Percentiles rank a stretch among this genome's conserved stretches.
Evolutionary conservation across 2,797 vertebrate genomes (phyloP).

Genomic region (Rachycentron canadum): DNA sequence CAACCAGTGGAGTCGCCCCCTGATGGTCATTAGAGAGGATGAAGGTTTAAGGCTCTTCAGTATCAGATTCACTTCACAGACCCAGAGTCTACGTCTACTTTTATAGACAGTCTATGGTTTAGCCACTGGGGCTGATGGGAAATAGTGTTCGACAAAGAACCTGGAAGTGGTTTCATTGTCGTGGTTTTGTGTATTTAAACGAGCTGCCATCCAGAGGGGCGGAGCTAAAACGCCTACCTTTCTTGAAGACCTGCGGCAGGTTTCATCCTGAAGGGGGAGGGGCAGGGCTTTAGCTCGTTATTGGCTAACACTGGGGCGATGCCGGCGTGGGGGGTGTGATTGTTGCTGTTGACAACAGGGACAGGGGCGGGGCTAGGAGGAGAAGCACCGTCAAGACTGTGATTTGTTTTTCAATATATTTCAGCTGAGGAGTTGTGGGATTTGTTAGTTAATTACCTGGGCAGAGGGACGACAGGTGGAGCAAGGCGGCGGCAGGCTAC

Average conservation of each 20-base stretch:
- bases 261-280: constrained; percentile 98
- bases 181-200: no score
- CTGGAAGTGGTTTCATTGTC: no score
- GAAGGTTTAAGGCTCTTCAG: no score
- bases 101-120: no score
- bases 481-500: constrained; percentile 51
- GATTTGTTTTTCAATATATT: neutral
- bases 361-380: constrained; percentile 47
- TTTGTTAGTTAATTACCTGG: constrained; percentile 38
- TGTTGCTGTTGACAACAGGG: constrained; percentile 1
- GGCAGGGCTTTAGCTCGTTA: constrained; percentile 88
- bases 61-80: no score
- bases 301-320: constrained; percentile 26
- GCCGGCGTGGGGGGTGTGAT: constrained; percentile 7
- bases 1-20: no score
- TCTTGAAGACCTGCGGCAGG: constrained; percentile 94
- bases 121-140: no score
- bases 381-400: neutral
- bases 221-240: constrained; percentile 75
- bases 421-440: neutral
- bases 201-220: no score
- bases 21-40: no score
- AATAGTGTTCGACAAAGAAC: no score
- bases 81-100: no score
- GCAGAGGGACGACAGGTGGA: constrained; percentile 55